Evolutionary conservation across 2,888 invertebrate genomes (phyloP), one percentile per base, ranked within the genome.

Genomic region (Amiota communis): DNA sequence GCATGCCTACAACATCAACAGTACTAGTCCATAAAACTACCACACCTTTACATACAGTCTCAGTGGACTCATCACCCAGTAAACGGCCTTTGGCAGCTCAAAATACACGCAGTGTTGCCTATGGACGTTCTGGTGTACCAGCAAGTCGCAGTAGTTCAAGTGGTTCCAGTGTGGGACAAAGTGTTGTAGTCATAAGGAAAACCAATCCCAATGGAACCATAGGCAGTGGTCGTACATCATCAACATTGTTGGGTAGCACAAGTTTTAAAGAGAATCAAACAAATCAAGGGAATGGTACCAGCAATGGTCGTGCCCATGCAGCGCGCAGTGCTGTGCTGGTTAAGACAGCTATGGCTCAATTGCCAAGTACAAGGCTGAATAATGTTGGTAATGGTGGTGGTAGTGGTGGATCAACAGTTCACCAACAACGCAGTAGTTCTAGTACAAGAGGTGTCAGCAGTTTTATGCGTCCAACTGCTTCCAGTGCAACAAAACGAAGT

Each of bases 381-480:
- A 77, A 68, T 73, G 75, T 75, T 76, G 65, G 70, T 20, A 75
- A 72, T 69, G 74, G 74, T 64, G 71, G 57, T 49, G 73, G 68
- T 70, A 72, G 51, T 57, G 76, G 76, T 75, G 68, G 74, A 1
- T 78, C 78, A 68, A 85, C 81, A 36, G 36, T 36, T 36, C 36
- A 36, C 6, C 36, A 36, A 63, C 82, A 82, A 56, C 78, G 77
- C 73, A 78, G 77, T 17, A 79, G 77, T 71, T 79, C 79, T 10
- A 86, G 76, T 49, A 59, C 82, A 9, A 81, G 87, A 2, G 85
- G 89, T 49, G 82, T 91, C 23, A 90, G 91, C 74, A 92, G 94
- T 75, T 96, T 96, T 87, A 96, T 97, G 96, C 92, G 96, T 83
- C 96, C 96, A 1, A 97, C 97, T 0, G 93, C 96, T 46, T 94